These are phyloP conservation scores for Opisthograptis luteolata DNA, from an alignment of 2,888 invertebrate species.

Conservation along the genomic window DNA sequence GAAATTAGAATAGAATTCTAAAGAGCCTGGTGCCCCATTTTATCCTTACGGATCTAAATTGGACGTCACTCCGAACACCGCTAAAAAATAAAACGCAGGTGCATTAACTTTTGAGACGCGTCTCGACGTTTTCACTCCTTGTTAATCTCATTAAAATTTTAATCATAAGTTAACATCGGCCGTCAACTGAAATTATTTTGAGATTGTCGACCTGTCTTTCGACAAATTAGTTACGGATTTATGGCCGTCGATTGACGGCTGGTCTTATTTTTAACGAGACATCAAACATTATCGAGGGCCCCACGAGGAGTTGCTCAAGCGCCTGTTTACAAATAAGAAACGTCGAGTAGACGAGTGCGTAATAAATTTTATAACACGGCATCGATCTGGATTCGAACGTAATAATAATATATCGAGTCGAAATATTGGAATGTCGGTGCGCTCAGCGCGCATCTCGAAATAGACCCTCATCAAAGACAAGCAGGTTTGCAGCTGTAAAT, in stretches of 20 bases:
- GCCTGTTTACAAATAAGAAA: constrained; percentile 82
- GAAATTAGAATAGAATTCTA: constrained; percentile 48
- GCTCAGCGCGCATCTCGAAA: constrained; percentile 79
- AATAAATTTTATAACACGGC: constrained; percentile 82
- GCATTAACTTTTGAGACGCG: constrained; percentile 44
- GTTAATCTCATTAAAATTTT: constrained; percentile 77
- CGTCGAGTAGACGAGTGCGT: constrained; percentile 76
- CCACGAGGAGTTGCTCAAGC: constrained; percentile 65
- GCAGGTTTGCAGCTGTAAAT: constrained; percentile 84
- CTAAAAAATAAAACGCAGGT: constrained; percentile 35
- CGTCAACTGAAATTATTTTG: constrained; percentile 68
- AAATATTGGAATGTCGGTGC: constrained; percentile 82
- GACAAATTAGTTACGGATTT: constrained; percentile 81
- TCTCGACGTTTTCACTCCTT: constrained; percentile 40
- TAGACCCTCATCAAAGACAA: constrained; percentile 84
- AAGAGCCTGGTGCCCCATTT: constrained; percentile 41
- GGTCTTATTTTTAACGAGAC: constrained; percentile 82
- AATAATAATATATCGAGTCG: constrained; percentile 82
- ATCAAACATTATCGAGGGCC: constrained; percentile 80
- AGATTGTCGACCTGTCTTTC: constrained; percentile 70
- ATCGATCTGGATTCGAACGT: constrained; percentile 79
- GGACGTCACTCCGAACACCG: constrained; percentile 39
- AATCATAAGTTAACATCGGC: constrained; percentile 62
- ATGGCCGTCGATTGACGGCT: constrained; percentile 74
- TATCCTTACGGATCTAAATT: constrained; percentile 44